Evolutionary conservation across 2,113 vertebrate genomes (phyloP).

Genomic region (Calyptommatus sinebrachiatus): DNA sequence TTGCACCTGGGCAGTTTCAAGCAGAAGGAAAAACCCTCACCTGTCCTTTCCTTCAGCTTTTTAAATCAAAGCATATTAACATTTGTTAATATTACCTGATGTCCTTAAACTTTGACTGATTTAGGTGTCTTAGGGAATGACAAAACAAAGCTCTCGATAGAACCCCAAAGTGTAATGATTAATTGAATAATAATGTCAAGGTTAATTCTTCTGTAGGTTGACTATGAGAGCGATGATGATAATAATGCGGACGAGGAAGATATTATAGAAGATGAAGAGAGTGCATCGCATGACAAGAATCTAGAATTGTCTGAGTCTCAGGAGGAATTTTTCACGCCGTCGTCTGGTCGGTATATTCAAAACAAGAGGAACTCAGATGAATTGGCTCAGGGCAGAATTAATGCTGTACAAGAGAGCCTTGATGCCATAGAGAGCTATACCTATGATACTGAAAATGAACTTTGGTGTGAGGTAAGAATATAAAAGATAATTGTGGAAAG

Average conservation of each 20-base stretch:
- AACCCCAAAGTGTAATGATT: not conserved
- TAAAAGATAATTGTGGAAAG: not conserved
- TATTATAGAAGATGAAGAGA: slow-evolving; percentile 53
- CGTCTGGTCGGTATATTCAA: not conserved
- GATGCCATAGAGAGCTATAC: slow-evolving; percentile 76
- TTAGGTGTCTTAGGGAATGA: too few relatives aligned
- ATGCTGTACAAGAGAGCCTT: slow-evolving; percentile 72
- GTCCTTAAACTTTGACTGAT: not conserved
- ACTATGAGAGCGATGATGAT: slow-evolving; percentile 93
- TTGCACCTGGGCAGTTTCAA: too few relatives aligned
- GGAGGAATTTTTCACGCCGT: slow-evolving; percentile 14
- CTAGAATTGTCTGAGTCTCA: not conserved
- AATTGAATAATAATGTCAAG: not conserved
- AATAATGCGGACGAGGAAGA: slow-evolving; percentile 44
- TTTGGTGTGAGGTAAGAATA: slow-evolving; percentile 90
- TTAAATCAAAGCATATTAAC: not conserved
- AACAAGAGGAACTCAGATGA: not conserved
- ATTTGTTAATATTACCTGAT: not conserved
- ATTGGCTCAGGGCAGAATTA: slow-evolving; percentile 68
- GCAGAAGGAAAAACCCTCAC: too few relatives aligned
- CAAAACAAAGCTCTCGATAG: not conserved
- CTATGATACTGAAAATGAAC: slow-evolving; percentile 77
- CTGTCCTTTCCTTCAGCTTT: not conserved
- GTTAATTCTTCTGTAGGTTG: slow-evolving; percentile 74
- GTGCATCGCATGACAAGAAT: not conserved